phyloP scores from a whole-genome alignment of 1,140 invertebrate species.

The Odontomachus brunneus region DNA sequence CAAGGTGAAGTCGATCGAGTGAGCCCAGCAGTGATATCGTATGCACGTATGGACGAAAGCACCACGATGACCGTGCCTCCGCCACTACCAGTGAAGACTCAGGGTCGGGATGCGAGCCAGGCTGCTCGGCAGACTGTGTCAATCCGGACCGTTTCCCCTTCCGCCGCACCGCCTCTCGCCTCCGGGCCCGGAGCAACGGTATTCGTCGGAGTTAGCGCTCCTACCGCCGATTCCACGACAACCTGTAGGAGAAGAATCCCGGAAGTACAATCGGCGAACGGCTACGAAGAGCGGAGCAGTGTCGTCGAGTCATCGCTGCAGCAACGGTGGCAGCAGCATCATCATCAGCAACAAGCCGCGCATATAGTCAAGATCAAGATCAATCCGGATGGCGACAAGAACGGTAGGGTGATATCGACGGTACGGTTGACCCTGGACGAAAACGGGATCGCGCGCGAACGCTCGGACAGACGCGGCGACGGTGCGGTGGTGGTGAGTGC shows the following conservation, averaged over 20 bases:
- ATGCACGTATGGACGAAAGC: constrained; percentile 77
- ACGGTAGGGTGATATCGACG: constrained; percentile 80
- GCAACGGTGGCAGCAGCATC: constrained; percentile 73
- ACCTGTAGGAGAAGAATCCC: constrained; percentile 76
- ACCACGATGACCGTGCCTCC: constrained; percentile 81
- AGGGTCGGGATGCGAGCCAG: constrained; percentile 71
- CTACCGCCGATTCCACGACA: constrained; percentile 75
- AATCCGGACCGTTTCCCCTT: constrained; percentile 78
- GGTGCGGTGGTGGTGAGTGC: constrained; percentile 78
- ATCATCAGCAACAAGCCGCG: constrained; percentile 75
- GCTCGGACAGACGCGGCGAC: constrained; percentile 65
- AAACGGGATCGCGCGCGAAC: constrained; percentile 80
- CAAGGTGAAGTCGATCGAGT: constrained; percentile 54
- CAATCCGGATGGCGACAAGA: constrained; percentile 86
- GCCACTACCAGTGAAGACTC: constrained; percentile 76
- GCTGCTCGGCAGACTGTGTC: constrained; percentile 79
- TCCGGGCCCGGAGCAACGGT: constrained; percentile 86
- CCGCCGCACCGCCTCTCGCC: constrained; percentile 69
- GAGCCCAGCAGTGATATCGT: constrained; percentile 61
- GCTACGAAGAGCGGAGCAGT: constrained; percentile 82
- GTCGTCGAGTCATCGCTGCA: constrained; percentile 79
- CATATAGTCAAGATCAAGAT: constrained; percentile 90
- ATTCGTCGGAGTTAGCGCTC: constrained; percentile 84
- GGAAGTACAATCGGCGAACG: constrained; percentile 84
- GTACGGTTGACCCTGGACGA: constrained; percentile 79